phyloP scores from a whole-genome alignment of 2,888 invertebrate species.

The Mesorhabditis sp. region DNA sequence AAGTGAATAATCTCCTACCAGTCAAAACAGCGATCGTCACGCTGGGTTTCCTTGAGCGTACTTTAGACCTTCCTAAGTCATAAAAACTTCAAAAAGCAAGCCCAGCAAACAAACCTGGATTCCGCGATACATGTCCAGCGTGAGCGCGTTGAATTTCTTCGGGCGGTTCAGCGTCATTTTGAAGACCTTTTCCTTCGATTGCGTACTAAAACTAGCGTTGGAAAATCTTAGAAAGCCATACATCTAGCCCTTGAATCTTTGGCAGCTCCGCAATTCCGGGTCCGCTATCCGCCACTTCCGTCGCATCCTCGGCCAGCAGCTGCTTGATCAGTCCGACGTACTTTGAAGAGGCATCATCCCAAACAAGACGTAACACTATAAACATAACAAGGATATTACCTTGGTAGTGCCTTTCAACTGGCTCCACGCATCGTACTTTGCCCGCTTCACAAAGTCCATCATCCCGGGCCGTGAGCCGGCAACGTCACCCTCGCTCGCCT shows the following conservation, averaged over 20 bases:
- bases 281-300: conserved; percentile 62
- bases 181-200: conserved; percentile 31
- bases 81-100: conserved; percentile 17
- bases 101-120: neutral
- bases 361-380: neutral
- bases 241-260: conserved; percentile 25
- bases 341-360: neutral
- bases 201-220: too few relatives aligned
- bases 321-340: conserved; percentile 1
- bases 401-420: conserved; percentile 62
- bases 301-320: conserved; percentile 40
- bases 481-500: conserved; percentile 60
- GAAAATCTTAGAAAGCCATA: neutral
- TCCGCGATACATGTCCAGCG: conserved; percentile 47
- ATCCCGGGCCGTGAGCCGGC: conserved; percentile 64
- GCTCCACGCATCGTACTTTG: conserved; percentile 67
- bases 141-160: conserved; percentile 52
- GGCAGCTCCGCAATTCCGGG: conserved; percentile 48
- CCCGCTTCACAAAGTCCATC: conserved; percentile 65
- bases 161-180: conserved; percentile 50
- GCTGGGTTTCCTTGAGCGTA: conserved; percentile 64
- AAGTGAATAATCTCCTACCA: conserved; percentile 45
- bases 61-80: conserved; percentile 28
- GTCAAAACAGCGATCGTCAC: conserved; percentile 74
- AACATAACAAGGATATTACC: conserved; percentile 47